phyloP scores from a whole-genome alignment of 2,888 invertebrate genomes.

The Calephelis perditalis region DNA sequence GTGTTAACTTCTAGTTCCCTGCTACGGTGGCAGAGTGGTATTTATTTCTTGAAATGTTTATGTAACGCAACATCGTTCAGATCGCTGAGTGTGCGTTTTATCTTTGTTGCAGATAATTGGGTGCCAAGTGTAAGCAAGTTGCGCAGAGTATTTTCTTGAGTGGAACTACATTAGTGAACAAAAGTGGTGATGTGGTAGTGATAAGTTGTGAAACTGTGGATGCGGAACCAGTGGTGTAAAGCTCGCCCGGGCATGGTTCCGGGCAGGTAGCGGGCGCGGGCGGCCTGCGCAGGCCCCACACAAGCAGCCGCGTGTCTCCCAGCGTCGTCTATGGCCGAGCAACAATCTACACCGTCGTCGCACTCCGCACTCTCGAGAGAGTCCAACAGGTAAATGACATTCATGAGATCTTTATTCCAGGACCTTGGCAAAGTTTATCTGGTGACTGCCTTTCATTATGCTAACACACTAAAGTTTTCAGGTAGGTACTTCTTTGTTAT shows the following conservation, averaged over 20 bases:
- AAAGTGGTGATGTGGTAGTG: slow-evolving; percentile 41
- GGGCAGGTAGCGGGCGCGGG: slow-evolving; percentile 78
- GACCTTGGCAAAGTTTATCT: too few species aligned
- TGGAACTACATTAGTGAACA: slow-evolving; percentile 36
- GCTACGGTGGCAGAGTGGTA: slow-evolving; percentile 51
- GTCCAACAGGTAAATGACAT: slow-evolving; percentile 67
- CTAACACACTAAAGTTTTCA: too few species aligned
- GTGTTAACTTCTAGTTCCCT: slow-evolving; percentile 26
- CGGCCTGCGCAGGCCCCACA: slow-evolving; percentile 77
- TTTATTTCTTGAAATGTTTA: slow-evolving; percentile 66
- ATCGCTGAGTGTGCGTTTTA: slow-evolving; percentile 56
- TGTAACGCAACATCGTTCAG: slow-evolving; percentile 69
- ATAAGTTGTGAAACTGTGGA: slow-evolving; percentile 47
- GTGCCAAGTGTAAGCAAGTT: slow-evolving; percentile 46
- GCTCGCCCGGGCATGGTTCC: slow-evolving; percentile 75
- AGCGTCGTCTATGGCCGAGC: slow-evolving; percentile 95
- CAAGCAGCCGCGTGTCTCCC: slow-evolving; percentile 79
- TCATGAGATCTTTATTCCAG: too few species aligned
- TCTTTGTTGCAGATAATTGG: slow-evolving; percentile 69
- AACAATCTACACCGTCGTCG: slow-evolving; percentile 87
- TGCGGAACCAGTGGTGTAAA: slow-evolving; percentile 59
- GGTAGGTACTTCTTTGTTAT: too few species aligned
- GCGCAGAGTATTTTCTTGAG: slow-evolving; percentile 39
- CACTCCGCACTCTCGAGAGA: slow-evolving; percentile 86
- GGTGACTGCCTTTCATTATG: too few species aligned